Base-by-base conservation (phyloP, 2,797 vertebrate genomes). In the Protosalanx chinensis region DNA sequence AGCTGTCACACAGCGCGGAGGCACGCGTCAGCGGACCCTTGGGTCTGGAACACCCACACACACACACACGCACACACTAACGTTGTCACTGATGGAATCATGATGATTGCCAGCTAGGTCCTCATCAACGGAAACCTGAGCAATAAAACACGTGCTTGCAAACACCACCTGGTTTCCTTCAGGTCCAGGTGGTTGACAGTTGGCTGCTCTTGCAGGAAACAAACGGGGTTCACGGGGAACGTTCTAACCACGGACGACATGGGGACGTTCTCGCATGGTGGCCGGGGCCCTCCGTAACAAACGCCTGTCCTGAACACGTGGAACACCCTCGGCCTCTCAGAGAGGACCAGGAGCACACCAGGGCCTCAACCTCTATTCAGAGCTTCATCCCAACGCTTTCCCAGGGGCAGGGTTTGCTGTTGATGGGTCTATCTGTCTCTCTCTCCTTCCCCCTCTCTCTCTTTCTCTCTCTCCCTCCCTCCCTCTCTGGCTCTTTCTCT, bases 1-100 rank as follows among this genome's bases (percentile, higher is more conserved):
- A 76, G 75, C 72, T 71, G 64, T 75, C 62, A 37, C 56, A 37
- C 72, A 57, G 51, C 23, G 27, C 37, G 6, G 67, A 56, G 37
- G 13, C 35, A 6, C 49, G 18, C 66, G 8, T 59, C 64, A 64
- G 29, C n/a, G 10, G 60, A 20, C 58, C 23, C 68, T 15, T 49
- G 35, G n/a, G 35, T 57, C 32, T 41, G 59, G 33, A 12, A 51
- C 76, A 72, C 60, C 35, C 58, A 46, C 5, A 46, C 41, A 46
- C 41, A 46, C 41, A 51, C 49, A 51, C 49, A 51, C 49, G 16
- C 49, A 51, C 49, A 51, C 51, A 56, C 51, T 12, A 46, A 46
- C 41, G 12, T 8, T 56, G 51, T n/a, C 18, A 56, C 4, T n/a
- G 51, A 56, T 46, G 41, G 10, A 8, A 46, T 46, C 41, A 46